Evolutionary conservation across 2,113 vertebrate genomes (phyloP).

Genomic region (Lophochroa leadbeateri): DNA sequence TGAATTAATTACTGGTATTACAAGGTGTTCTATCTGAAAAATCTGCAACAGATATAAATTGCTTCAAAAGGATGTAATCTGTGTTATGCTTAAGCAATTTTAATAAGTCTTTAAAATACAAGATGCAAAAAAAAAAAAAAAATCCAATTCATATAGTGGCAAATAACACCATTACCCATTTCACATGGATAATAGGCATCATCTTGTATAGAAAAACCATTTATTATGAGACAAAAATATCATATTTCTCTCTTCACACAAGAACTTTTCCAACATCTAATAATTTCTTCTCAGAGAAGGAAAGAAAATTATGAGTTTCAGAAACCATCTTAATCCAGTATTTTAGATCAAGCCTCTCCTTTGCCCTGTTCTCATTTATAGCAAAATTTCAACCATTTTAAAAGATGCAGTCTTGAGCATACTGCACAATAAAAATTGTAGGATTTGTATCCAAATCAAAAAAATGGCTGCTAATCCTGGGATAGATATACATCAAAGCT

Average conservation of each 20-base stretch:
- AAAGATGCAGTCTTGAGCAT: background rate
- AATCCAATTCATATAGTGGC: background rate
- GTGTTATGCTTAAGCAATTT: background rate
- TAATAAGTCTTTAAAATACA: background rate
- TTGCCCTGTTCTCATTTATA: background rate
- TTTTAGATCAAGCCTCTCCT: background rate
- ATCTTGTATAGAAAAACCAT: background rate
- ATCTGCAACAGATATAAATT: background rate
- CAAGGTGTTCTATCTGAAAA: background rate
- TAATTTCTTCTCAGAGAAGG: background rate
- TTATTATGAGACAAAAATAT: background rate
- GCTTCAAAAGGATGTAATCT: background rate
- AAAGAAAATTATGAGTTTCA: background rate
- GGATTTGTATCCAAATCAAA: background rate
- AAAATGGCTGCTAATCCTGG: background rate
- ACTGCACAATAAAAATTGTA: background rate
- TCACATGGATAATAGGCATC: background rate
- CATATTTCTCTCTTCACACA: accelerated
- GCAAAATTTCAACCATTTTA: background rate
- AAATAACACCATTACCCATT: background rate
- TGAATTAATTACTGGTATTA: background rate
- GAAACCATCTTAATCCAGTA: background rate
- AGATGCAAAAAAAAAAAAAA: background rate
- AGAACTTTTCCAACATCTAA: background rate
- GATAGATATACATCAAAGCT: background rate